Conservation (phyloP, 2,888 invertebrate genomes). For the Parapristionchus giblindavisi region DNA sequence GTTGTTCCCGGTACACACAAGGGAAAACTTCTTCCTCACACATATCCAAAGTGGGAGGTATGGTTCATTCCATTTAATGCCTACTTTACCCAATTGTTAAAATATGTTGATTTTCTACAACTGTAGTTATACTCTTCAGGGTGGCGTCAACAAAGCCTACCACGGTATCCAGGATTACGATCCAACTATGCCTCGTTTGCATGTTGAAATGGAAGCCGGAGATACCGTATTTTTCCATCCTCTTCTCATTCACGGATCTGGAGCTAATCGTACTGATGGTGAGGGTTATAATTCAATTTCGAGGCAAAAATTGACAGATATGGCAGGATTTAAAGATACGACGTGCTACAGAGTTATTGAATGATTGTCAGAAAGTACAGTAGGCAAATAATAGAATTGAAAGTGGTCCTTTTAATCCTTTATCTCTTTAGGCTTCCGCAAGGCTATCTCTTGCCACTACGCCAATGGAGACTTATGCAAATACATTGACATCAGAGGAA, state of each 20-base stretch:
- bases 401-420: too few relatives aligned
- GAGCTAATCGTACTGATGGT: conserved; percentile 80
- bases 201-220: conserved; percentile 83
- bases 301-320: not conserved
- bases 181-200: conserved; percentile 71
- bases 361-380: too few relatives aligned
- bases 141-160: conserved; percentile 79
- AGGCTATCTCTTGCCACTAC: conserved; percentile 86
- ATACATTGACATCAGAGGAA: conserved; percentile 69
- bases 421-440: conserved; percentile 77
- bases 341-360: too few relatives aligned
- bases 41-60: conserved; percentile 79
- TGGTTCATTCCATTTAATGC: conserved; percentile 37
- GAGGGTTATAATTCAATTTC: not conserved
- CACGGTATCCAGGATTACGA: conserved; percentile 78
- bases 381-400: not conserved
- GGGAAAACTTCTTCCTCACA: conserved; percentile 77
- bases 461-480: conserved; percentile 77
- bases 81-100: not conserved
- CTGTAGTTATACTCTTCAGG: conserved; percentile 60
- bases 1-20: conserved; percentile 83
- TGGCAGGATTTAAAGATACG: not conserved
- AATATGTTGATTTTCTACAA: not conserved
- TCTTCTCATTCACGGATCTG: conserved; percentile 85
- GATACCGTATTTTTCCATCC: conserved; percentile 89